Conservation (phyloP, 2,888 invertebrate genomes). For the Platyscelio sp. region DNA sequence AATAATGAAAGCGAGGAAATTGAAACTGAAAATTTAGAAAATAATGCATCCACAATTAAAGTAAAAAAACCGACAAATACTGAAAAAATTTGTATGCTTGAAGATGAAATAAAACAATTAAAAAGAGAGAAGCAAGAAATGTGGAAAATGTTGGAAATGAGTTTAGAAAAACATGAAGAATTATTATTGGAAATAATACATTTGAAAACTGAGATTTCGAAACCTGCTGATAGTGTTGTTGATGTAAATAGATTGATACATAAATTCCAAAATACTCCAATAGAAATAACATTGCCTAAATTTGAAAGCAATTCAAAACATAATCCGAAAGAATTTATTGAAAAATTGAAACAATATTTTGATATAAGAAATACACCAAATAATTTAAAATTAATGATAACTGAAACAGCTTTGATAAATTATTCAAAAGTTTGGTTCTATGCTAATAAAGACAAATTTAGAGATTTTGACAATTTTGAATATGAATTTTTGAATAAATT, state of each 20-base stretch:
- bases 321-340: slow-evolving; percentile 39
- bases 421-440: slow-evolving; percentile 36
- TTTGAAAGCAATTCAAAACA: slow-evolving; percentile 28
- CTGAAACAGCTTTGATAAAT: slow-evolving; percentile 31
- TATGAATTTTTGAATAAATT: slow-evolving; percentile 40
- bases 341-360: slow-evolving; percentile 38
- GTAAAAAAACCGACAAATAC: no score
- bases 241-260: slow-evolving; percentile 33
- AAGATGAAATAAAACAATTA: slow-evolving; percentile 29
- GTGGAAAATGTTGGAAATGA: slow-evolving; percentile 32
- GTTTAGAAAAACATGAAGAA: slow-evolving; percentile 3
- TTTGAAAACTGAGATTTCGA: slow-evolving; percentile 11
- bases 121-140: slow-evolving; percentile 22
- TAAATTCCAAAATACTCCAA: slow-evolving; percentile 15
- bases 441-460: slow-evolving; percentile 40
- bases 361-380: not conserved
- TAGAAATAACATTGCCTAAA: slow-evolving; percentile 25
- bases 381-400: slow-evolving; percentile 20
- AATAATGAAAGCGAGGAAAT: no score
- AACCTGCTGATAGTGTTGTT: not conserved
- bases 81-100: not conserved
- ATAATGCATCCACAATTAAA: no score
- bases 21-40: no score
- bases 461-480: slow-evolving; percentile 26
- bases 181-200: not conserved